Conservation (phyloP, 1,140 invertebrate species). For the Tetragonula clypearis region DNA sequence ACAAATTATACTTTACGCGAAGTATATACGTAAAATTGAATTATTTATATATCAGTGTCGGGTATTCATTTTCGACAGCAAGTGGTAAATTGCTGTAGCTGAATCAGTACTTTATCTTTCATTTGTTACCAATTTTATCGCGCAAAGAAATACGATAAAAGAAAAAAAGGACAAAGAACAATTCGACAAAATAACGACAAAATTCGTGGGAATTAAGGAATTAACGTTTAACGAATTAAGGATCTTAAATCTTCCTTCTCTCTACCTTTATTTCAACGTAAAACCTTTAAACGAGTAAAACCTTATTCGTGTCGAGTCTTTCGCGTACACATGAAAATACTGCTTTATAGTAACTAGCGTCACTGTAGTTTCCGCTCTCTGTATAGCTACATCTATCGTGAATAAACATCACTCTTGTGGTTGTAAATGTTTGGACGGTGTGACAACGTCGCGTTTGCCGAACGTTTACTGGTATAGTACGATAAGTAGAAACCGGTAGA, state of each 20-base stretch:
- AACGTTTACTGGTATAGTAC: background rate
- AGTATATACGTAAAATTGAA: no score
- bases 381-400: background rate
- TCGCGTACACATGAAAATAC: background rate
- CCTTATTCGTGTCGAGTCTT: background rate
- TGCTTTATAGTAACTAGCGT: background rate
- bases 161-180: background rate
- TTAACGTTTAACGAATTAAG: background rate
- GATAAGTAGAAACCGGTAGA: slow-evolving; percentile 43
- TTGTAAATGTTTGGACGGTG: slow-evolving; percentile 21
- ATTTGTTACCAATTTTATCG: background rate
- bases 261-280: background rate
- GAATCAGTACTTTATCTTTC: background rate
- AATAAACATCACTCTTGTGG: slow-evolving; percentile 20
- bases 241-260: background rate
- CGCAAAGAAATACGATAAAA: background rate
- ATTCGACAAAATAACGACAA: background rate
- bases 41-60: no score
- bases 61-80: background rate
- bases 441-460: background rate
- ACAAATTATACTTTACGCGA: no score
- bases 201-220: background rate
- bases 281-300: background rate
- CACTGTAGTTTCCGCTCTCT: background rate
- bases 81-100: background rate